phyloP scores from a whole-genome alignment of 1,140 invertebrate genomes.

The Hycleus cichorii region DNA sequence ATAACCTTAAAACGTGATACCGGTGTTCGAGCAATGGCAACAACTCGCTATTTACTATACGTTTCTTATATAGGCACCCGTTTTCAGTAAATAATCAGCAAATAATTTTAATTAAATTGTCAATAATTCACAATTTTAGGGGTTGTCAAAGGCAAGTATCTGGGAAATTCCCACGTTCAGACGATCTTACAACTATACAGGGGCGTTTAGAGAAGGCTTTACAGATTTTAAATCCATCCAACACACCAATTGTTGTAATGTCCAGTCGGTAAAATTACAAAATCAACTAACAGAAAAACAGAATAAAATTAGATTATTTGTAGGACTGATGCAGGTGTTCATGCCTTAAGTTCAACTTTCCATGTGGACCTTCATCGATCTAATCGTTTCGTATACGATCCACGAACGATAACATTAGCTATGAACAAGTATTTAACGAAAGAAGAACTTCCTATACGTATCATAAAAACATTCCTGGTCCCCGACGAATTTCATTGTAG shows the following conservation, averaged over 20 bases:
- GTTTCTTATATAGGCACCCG: conserved; percentile 55
- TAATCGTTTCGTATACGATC: conserved; percentile 44
- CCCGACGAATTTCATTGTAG: conserved; percentile 53
- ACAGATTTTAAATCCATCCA: conserved; percentile 41
- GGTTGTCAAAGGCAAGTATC: conserved; percentile 47
- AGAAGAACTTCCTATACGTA: conserved; percentile 46
- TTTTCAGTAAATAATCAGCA: conserved; percentile 46
- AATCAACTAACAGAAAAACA: too few species aligned
- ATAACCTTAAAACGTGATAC: too few species aligned
- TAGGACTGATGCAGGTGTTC: conserved; percentile 68
- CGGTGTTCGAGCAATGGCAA: not conserved
- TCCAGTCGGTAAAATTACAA: conserved; percentile 53
- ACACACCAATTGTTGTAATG: conserved; percentile 45
- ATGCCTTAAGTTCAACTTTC: conserved; percentile 55
- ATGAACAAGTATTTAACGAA: conserved; percentile 54
- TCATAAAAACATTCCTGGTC: conserved; percentile 50
- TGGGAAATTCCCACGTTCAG: conserved; percentile 25
- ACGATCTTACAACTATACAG: conserved; percentile 54
- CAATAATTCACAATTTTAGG: conserved; percentile 33
- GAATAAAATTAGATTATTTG: conserved; percentile 7
- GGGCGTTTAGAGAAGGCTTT: conserved; percentile 56
- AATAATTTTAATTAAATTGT: conserved; percentile 1
- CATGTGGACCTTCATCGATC: conserved; percentile 53
- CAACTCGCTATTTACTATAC: conserved; percentile 45
- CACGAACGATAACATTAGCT: conserved; percentile 38